phyloP scores from a whole-genome alignment of 2,888 invertebrate genomes.

The Eilema depressum region DNA sequence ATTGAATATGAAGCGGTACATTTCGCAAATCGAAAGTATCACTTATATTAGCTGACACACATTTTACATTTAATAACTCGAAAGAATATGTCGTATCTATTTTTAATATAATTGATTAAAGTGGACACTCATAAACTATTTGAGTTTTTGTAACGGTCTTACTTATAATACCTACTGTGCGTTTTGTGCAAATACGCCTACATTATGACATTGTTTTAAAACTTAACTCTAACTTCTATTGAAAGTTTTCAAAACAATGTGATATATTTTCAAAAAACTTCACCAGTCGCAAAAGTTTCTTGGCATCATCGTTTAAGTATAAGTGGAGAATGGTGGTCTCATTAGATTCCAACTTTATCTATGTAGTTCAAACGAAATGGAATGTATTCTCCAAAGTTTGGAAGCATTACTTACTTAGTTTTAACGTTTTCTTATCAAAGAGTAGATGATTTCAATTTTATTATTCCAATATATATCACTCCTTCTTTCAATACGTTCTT shows the following conservation, averaged over 20 bases:
- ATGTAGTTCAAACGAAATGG: slow-evolving; percentile 20
- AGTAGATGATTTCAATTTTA: neutral
- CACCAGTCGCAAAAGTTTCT: slow-evolving; percentile 43
- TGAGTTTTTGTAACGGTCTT: too few relatives aligned
- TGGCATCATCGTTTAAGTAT: slow-evolving; percentile 38
- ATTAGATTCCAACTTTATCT: slow-evolving; percentile 34
- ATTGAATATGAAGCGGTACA: too few relatives aligned
- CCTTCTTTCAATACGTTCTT: neutral
- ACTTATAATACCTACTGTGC: too few relatives aligned
- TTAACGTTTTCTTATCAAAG: slow-evolving; percentile 15
- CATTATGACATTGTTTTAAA: neutral
- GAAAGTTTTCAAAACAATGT: neutral
- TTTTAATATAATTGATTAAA: too few relatives aligned
- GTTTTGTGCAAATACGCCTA: too few relatives aligned
- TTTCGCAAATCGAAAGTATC: too few relatives aligned
- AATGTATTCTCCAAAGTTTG: slow-evolving; percentile 21
- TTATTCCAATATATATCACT: neutral
- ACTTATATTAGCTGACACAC: too few relatives aligned
- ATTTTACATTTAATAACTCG: too few relatives aligned
- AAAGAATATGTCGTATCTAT: too few relatives aligned
- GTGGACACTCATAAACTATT: too few relatives aligned
- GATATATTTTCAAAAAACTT: slow-evolving; percentile 34
- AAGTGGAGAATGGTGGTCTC: slow-evolving; percentile 41
- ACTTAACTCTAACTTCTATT: neutral
- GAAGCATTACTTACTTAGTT: neutral